Conservation (phyloP, 2,113 vertebrate species). For the Phrynosoma platyrhinos region DNA sequence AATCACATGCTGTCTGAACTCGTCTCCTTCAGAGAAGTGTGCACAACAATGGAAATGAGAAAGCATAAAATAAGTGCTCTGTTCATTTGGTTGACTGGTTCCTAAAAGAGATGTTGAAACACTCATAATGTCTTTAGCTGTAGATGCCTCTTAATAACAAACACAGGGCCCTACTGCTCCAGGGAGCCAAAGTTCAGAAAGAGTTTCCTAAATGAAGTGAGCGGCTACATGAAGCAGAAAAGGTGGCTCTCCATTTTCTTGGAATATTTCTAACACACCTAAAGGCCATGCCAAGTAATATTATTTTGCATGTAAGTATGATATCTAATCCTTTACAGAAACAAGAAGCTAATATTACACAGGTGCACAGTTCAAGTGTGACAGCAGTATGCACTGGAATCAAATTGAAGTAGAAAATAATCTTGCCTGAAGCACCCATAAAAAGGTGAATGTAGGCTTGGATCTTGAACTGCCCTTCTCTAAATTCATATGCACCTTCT, state of each 20-base stretch:
- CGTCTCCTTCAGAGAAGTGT: conserved; percentile 67
- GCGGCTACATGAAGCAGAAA: conserved; percentile 29
- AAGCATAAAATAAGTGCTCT: conserved; percentile 60
- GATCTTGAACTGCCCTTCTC: not conserved
- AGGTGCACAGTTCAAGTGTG: not conserved
- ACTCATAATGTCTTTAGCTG: not conserved
- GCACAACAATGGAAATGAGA: conserved; percentile 56
- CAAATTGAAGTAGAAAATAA: not conserved
- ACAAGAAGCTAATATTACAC: not conserved
- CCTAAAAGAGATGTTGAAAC: conserved; percentile 28
- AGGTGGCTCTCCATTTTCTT: not conserved
- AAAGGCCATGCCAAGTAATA: not conserved
- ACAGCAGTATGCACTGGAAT: not conserved
- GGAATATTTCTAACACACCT: not conserved
- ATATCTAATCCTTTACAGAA: not conserved
- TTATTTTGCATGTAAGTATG: not conserved
- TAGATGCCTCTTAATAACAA: conserved; percentile 36
- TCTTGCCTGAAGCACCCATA: not conserved
- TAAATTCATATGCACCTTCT: not conserved
- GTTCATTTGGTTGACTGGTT: conserved; percentile 59
- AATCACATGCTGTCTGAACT: conserved; percentile 75
- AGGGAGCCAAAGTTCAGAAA: conserved; percentile 32
- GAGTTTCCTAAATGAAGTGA: not conserved
- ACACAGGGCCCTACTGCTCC: conserved; percentile 18
- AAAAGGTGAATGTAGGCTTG: not conserved